Base-by-base conservation (phyloP, 2,797 vertebrate species). In the Argyrosomus regius region DNA sequence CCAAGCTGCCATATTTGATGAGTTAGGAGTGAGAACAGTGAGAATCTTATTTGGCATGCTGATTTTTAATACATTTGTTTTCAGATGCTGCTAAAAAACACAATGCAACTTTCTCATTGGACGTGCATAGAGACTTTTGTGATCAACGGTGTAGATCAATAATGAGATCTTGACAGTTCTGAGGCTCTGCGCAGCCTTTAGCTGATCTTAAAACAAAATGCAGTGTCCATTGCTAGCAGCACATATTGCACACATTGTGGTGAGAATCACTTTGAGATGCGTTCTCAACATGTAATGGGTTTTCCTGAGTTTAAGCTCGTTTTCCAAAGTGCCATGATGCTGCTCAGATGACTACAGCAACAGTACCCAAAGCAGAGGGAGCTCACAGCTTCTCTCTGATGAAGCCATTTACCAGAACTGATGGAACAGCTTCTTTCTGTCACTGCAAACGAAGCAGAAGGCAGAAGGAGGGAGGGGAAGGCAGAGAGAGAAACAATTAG, bases 401-500 rank as follows among this genome's bases (percentile, higher is more conserved):
- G 77, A 88, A 89, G 77, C 54, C 78, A 75, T 89, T 85, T 81
- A 87, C 52, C 75, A 78, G 82, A 78, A 72, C 78, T 82, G 88
- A 87, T 84, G 83, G 60, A 87, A 78, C 84, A 86, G 88, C 80
- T 87, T 86, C 78, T 86, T 48, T 77, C 75, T 87, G 84, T 87
- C 81, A 80, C 80, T 54, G 62, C 66, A 60, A 84, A 80, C 83
- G 64, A 78, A 81, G 82, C 88, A 85, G 83, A 87, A 79, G 80
- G 83, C 78, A 83, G 72, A 64, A 70, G 72, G 78, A 81, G 54
- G 75, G 60, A 72, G 66, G 78, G 45, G 43, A 63, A 72, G 66
- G 49, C 68, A 71, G 63, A 54, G 18, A 49, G 83, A 91, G 90
- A 94, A 93, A 95, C 93, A 94, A 95, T 95, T 95, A 94, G 90